These are phyloP conservation scores for Novumbra hubbsi DNA, from an alignment of 2,797 vertebrate species.

Conservation along the genomic window DNA sequence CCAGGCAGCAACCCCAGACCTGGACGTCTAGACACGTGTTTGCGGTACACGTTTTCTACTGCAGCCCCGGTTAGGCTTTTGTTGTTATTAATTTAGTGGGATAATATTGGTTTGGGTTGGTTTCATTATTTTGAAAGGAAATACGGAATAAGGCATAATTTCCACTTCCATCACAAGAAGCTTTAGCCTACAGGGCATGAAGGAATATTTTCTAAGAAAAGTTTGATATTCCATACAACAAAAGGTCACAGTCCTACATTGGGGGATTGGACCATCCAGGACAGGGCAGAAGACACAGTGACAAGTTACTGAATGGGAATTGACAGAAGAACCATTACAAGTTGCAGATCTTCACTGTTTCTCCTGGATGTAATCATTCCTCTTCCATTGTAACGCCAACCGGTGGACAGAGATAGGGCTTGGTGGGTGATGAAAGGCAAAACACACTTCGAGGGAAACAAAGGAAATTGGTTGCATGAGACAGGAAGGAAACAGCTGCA, in stretches of 20 bases:
- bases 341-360: neutral
- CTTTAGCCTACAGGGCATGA: neutral
- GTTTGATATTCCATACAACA: neutral
- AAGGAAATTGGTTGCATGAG: neutral
- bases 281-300: too few species aligned
- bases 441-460: neutral
- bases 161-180: neutral
- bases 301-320: neutral
- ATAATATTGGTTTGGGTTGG: neutral
- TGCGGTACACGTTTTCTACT: neutral
- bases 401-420: neutral
- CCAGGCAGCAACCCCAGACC: constrained; percentile 18
- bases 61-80: neutral
- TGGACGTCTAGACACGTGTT: constrained; percentile 19
- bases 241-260: neutral
- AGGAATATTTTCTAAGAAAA: neutral
- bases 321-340: neutral
- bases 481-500: constrained; percentile 19
- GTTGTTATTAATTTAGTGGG: neutral
- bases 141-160: neutral
- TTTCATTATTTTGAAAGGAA: neutral
- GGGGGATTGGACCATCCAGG: too few species aligned
- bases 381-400: neutral
- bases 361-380: neutral
- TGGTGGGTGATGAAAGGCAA: neutral